Base-by-base conservation (phyloP, 2,888 invertebrate species). In the Rutpela maculata region DNA sequence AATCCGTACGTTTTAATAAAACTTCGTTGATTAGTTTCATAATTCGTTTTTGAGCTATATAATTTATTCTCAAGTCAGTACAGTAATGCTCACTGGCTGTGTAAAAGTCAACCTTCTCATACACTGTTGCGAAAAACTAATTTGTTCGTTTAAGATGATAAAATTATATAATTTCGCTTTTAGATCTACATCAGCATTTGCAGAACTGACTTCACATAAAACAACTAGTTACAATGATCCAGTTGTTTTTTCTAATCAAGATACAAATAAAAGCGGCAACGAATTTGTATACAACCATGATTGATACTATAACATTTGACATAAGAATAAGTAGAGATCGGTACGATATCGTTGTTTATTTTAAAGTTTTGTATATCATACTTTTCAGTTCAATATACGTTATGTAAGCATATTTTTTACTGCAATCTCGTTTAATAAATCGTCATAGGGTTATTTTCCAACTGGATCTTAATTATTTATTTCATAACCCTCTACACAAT, bases 401-500 rank as follows among this genome's bases (percentile, higher is more conserved):
- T 57, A 57, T 57, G 57, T 57, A 57, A 57, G 57, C 18, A 10
- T 57, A 57, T 57, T 57, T n/a, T 57, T 57, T 17, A 57, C 1
- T 9, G 57, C 18, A 57, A 57, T 57, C 57, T 17, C 57, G 11
- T n/a, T n/a, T 17, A 57, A 17, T 57, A 57, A 57, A 57, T 57
- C 57, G 57, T 57, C 10, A 18, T 57, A 18, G 19, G 18, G 9
- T 17, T 17, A 57, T 57, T 57, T 57, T 57, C 57, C 4, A 57
- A 57, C 18, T 57, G 18, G 57, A 18, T 18, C 57, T 57, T 57
- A 57, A 57, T 57, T 57, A 57, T 57, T 57, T 57, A 57, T 57
- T 57, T 57, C 57, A 18, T 18, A 57, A 57, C 18, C 9, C 55
- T 18, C 57, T 57, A 19, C 57, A 57, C 57, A 57, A 57, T 57